Evolutionary conservation across 1,140 invertebrate species (phyloP), one percentile per base, ranked within the genome.

Genomic region (Alviniconcha marisindica): DNA sequence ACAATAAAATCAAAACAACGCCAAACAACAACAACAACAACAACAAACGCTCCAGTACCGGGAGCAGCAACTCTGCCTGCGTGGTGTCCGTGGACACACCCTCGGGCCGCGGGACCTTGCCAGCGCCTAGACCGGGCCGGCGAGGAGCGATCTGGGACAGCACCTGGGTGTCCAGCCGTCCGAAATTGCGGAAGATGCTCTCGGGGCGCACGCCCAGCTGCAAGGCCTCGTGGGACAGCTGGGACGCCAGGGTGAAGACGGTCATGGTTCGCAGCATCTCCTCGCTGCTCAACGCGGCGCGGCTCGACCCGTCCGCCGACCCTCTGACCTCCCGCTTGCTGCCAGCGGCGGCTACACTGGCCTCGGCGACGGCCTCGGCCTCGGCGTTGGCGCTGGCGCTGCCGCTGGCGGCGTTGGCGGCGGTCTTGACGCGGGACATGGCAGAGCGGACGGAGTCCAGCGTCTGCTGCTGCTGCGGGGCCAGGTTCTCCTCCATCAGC

Each of bases 191-290:
- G 84, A 91, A 90, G 33, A 91, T 60, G 36, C 84, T 87, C 56
- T 88, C 84, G 60, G 90, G 90, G 42, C 88, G 69, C 2, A 89
- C 78, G 10, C 90, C 91, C 24, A 90, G 86, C 44, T 89, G 80
- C 0, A 88, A 76, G 1, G 88, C 86, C 74, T 91, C 90, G 40
- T 87, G 79, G 1, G 89, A 86, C 1, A 91, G 60, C 85, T 91
- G 89, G 56, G 88, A 89, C 0, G 90, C 90, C 48, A 90, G 81
- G 66, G 87, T 86, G 10, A 90, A 82, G 36, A 91, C 85, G 0
- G 89, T 86, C 14, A 91, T 77, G 36, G 91, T 88, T 33, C 88
- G 60, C 24, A 90, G 73, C 63, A 90, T 87, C 18, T 86, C 81
- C 31, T 89, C 87, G 73, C 31, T 76, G 21, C 42, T 76, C 73